phyloP scores from a whole-genome alignment of 2,888 invertebrate species.

The Actias luna region DNA sequence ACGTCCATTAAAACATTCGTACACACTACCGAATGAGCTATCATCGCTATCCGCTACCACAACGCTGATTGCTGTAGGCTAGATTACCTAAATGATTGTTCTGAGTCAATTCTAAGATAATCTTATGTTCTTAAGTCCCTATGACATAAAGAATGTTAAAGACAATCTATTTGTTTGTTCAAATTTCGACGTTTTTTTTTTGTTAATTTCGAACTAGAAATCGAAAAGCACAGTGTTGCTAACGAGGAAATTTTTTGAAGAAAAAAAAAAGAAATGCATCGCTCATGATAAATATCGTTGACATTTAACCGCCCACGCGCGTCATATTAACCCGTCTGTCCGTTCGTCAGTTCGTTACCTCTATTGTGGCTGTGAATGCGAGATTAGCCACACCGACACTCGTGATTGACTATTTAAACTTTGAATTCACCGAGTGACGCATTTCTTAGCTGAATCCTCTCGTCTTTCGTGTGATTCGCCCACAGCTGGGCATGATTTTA shows the following conservation, averaged over 20 bases:
- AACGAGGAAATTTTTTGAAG: constrained; percentile 56
- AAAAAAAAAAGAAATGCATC: constrained; percentile 60
- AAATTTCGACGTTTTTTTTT: constrained; percentile 11
- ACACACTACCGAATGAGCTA: no score
- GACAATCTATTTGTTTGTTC: no score
- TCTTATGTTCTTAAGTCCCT: no score
- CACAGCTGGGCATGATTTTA: constrained; percentile 25
- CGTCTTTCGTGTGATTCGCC: constrained; percentile 34
- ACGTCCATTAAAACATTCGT: no score
- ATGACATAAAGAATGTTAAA: no score
- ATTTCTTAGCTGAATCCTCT: constrained; percentile 49
- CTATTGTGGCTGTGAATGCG: constrained; percentile 75
- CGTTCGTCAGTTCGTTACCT: constrained; percentile 79
- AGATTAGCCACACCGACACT: constrained; percentile 76
- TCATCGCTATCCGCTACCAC: no score
- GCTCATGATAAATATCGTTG: constrained; percentile 79
- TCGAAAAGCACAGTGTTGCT: constrained; percentile 39
- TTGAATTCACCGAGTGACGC: constrained; percentile 66
- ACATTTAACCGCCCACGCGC: constrained; percentile 78
- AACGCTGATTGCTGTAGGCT: no score
- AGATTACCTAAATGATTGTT: no score
- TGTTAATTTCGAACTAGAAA: constrained; percentile 29
- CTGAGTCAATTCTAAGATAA: no score
- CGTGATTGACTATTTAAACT: constrained; percentile 80
- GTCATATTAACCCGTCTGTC: constrained; percentile 78